Evolutionary conservation across 2,113 vertebrate species (phyloP), one percentile per base, ranked within the genome.

Genomic region (Carassius gibelio): DNA sequence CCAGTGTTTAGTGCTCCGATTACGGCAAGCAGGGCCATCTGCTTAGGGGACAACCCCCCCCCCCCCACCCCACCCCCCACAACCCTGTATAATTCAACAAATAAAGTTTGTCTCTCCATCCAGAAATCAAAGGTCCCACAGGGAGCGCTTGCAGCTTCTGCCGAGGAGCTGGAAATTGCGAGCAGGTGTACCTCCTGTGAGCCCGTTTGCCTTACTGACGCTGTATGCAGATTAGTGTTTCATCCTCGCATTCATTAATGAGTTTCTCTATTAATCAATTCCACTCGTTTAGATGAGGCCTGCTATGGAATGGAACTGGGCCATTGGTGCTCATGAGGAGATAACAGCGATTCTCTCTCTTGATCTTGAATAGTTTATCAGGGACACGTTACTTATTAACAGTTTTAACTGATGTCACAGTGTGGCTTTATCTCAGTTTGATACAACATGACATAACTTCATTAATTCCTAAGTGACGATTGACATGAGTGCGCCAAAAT

Each of bases 1-100:
- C 90, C 90, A 90, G 90, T 93, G 92, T 93, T 94, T 91, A 92
- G 91, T 86, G 83, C 88, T 87, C 89, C 91, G 91, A 93, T 93
- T 90, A 91, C 86, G 82, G 90, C 85, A 88, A 92, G 91, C 91
- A 86, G 85, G 92, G 92, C 93, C 93, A 95, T 94, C 94, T 94
- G 94, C 93, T 94, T 90, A 64, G 69, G 94, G 93, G 88, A 93
- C 59, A 52, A 4, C 3, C 9, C 21, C 83, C 83, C 93, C 92
- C 90, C 93, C 86, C 87, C n/a, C n/a, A n/a, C n/a, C n/a, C n/a
- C n/a, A n/a, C n/a, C n/a, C n/a, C n/a, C n/a, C n/a, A 76, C 91
- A 89, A 85, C 85, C 83, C 87, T 88, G 52, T 88, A 89, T 92
- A 92, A 94, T 94, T 93, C 91, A 92, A 88, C 88, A 90, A 91